phyloP scores from a whole-genome alignment of 2,888 invertebrate genomes.

The Phyto melanocephala region DNA sequence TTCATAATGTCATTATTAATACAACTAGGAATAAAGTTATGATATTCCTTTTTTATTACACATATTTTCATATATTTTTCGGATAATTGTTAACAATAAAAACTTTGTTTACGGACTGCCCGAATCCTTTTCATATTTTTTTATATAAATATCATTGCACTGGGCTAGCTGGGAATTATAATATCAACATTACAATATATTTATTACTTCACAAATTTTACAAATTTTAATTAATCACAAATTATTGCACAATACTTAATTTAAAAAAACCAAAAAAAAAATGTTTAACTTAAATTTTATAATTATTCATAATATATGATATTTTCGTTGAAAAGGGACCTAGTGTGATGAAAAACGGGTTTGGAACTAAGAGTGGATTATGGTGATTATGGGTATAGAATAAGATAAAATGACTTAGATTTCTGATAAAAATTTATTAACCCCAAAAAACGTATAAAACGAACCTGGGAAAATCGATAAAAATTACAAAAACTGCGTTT shows the following conservation, averaged over 20 bases:
- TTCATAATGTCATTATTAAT: background rate
- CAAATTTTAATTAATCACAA: background rate
- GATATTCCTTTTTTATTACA: background rate
- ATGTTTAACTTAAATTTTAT: too few relatives aligned
- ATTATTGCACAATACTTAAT: too few relatives aligned
- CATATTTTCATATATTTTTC: too few relatives aligned
- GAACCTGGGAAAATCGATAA: too few relatives aligned
- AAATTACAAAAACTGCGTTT: too few relatives aligned
- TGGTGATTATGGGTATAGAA: too few relatives aligned
- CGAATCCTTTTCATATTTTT: background rate
- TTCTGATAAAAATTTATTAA: too few relatives aligned
- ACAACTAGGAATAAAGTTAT: background rate
- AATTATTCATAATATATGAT: background rate
- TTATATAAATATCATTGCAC: background rate
- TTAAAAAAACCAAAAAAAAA: too few relatives aligned
- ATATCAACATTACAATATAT: background rate
- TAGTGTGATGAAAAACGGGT: background rate
- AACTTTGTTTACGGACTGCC: background rate
- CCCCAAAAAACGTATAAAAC: too few relatives aligned
- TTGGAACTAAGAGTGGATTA: background rate
- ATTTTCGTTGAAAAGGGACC: background rate
- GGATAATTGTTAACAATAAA: background rate
- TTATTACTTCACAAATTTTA: background rate
- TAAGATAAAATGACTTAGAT: too few relatives aligned
- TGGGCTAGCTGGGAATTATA: background rate